Evolutionary conservation across 2,797 vertebrate species (phyloP).

Genomic region (Apogon talboti): DNA sequence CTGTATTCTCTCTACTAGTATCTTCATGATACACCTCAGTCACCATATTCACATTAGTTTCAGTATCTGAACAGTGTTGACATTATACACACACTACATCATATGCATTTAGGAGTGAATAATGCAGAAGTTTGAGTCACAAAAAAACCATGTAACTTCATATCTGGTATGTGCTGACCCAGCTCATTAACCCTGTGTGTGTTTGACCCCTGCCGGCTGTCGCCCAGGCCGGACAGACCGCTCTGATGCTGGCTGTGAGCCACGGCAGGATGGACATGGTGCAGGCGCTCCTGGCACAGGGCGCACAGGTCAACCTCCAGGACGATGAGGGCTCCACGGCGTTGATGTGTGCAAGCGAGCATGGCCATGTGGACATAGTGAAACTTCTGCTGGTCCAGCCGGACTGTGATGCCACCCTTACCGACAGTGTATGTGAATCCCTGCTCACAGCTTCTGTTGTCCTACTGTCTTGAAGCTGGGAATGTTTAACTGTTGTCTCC

Average conservation of each 20-base stretch:
- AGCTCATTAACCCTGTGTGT: background rate
- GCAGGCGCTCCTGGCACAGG: slow-evolving; percentile 89
- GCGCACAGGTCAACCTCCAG: slow-evolving; percentile 93
- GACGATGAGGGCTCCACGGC: slow-evolving; percentile 97
- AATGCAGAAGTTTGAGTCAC: background rate
- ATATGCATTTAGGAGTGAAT: background rate
- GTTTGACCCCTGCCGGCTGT: background rate
- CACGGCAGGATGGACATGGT: slow-evolving; percentile 96
- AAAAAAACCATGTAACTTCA: background rate
- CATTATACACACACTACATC: background rate
- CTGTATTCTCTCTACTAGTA: too few relatives aligned
- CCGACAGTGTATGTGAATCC: slow-evolving; percentile 89
- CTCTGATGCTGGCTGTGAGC: slow-evolving; percentile 97
- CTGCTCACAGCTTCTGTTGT: slow-evolving; percentile 12
- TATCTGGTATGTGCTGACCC: background rate
- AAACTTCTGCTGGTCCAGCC: slow-evolving; percentile 91
- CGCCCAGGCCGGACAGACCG: slow-evolving; percentile 94
- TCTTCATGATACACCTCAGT: too few relatives aligned
- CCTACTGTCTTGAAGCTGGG: slow-evolving; percentile 16
- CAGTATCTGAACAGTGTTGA: too few relatives aligned
- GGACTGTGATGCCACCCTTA: slow-evolving; percentile 89
- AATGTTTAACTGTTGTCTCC: slow-evolving; percentile 13
- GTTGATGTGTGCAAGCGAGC: slow-evolving; percentile 97
- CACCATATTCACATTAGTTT: too few relatives aligned
- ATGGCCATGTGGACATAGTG: slow-evolving; percentile 93